phyloP scores from a whole-genome alignment of 1,140 invertebrate species.

The Drosophila athabasca region DNA sequence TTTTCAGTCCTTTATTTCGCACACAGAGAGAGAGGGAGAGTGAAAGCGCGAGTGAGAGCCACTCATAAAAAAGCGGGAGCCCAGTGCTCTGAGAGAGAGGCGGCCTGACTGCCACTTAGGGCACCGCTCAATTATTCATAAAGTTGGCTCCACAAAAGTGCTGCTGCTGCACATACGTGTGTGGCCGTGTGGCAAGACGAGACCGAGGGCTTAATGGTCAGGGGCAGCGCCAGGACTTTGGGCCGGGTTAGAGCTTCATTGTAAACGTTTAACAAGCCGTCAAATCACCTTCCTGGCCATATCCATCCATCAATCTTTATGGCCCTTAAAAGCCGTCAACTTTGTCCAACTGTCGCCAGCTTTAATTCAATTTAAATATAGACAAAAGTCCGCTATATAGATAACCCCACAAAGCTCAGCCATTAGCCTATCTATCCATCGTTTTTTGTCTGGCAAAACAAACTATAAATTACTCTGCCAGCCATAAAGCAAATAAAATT shows the following conservation, averaged over 20 bases:
- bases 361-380: conserved; percentile 6
- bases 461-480: neutral
- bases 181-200: neutral
- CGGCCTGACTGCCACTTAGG: conserved; percentile 47
- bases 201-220: conserved; percentile 31
- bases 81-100: conserved; percentile 23
- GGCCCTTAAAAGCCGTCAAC: conserved; percentile 22
- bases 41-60: conserved; percentile 7
- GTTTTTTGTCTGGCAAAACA: neutral
- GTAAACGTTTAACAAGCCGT: conserved; percentile 43
- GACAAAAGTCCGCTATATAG: neutral
- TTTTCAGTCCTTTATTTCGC: conserved; percentile 43
- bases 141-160: conserved; percentile 47
- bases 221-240: neutral
- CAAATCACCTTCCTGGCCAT: conserved; percentile 31
- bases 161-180: conserved; percentile 33
- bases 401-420: neutral
- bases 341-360: conserved; percentile 28
- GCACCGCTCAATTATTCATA: conserved; percentile 68
- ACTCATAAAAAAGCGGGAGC: conserved; percentile 38
- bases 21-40: no score
- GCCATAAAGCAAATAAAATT: conserved; percentile 23
- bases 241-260: conserved; percentile 8
- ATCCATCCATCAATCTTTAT: conserved; percentile 13
- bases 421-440: neutral